Conservation (phyloP, 2,113 vertebrate species). For the Cyphomyrus plagiostoma region DNA sequence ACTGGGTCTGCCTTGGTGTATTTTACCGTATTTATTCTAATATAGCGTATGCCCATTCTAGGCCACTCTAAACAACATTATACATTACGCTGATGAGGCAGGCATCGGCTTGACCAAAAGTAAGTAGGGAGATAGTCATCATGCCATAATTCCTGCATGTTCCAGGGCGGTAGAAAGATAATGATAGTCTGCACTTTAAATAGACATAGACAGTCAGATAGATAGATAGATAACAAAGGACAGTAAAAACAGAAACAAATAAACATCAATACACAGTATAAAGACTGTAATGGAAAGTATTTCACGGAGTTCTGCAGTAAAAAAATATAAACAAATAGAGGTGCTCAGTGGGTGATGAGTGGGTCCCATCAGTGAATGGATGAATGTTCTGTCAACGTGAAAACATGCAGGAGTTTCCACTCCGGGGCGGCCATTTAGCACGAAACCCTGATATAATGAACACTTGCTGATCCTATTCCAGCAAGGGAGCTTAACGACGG, state of each 20-base stretch:
- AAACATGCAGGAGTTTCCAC: not conserved
- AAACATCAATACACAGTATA: not conserved
- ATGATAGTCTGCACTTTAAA: not conserved
- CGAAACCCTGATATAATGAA: not conserved
- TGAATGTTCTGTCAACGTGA: not conserved
- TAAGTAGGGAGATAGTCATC: not conserved
- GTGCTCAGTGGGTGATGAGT: not conserved
- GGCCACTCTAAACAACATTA: not conserved
- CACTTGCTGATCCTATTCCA: not conserved
- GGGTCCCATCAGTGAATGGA: too few species aligned
- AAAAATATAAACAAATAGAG: not conserved
- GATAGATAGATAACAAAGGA: not conserved
- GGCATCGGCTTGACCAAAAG: not conserved
- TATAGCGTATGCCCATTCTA: not conserved
- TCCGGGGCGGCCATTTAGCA: not conserved
- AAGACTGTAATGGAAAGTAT: not conserved
- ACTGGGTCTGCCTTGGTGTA: not conserved
- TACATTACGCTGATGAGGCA: not conserved
- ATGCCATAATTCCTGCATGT: not conserved
- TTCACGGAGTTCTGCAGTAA: not conserved
- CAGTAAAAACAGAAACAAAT: not conserved
- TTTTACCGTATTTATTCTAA: not conserved
- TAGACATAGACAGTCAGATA: not conserved
- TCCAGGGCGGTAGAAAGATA: not conserved
- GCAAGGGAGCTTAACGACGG: not conserved